A percentile compares a stretch with the other conserved stretches of the same genome.
phyloP scores from a whole-genome alignment of 1,140 invertebrate species.

The Subanguina moxae region DNA sequence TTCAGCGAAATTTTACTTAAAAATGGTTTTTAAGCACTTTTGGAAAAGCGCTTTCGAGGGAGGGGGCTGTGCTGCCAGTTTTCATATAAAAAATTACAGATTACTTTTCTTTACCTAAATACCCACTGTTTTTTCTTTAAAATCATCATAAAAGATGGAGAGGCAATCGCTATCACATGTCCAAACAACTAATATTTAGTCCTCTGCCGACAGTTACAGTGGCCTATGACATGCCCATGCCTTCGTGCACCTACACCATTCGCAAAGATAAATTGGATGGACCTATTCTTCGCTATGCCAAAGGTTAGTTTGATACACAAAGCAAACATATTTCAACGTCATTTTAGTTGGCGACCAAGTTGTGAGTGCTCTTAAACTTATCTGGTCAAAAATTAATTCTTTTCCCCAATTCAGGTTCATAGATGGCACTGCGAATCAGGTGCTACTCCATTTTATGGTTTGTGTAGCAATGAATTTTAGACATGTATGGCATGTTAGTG shows the following conservation, averaged over 20 bases:
- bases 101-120: no score
- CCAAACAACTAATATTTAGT: conserved; percentile 29
- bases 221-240: conserved; percentile 52
- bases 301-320: conserved; percentile 23
- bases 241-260: conserved; percentile 55
- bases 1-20: no score
- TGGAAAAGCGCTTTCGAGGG: no score
- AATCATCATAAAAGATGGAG: no score
- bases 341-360: not conserved
- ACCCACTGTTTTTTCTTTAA: no score
- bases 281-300: conserved; percentile 49
- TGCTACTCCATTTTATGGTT: not conserved
- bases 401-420: no score
- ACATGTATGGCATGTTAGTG: conserved; percentile 54
- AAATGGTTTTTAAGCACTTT: no score
- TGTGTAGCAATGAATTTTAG: conserved; percentile 7
- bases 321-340: not conserved
- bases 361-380: not conserved
- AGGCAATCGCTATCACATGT: no score
- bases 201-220: conserved; percentile 44
- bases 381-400: no score
- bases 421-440: no score
- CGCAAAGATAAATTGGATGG: conserved; percentile 57
- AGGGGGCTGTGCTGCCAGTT: no score
- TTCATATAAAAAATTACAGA: no score